A percentile compares a stretch with the other conserved stretches of the same genome.
phyloP scores from a whole-genome alignment of 2,797 vertebrate species.

The Rhinella marina region DNA sequence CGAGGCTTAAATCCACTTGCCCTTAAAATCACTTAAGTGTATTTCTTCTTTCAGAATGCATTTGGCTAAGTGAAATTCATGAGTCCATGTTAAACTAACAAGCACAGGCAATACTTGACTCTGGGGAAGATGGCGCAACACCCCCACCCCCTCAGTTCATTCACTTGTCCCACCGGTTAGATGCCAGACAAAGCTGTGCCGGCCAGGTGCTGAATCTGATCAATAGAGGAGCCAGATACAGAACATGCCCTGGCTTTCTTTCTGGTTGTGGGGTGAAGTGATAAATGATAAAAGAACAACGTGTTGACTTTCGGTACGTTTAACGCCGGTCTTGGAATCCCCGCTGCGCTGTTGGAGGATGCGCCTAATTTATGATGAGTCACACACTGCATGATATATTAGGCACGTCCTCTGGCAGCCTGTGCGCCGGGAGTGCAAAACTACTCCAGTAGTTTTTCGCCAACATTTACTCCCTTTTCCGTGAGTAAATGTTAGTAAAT shows the following conservation, averaged over 20 bases:
- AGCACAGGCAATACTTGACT: background rate
- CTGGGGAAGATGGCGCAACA: background rate
- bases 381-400: too few relatives aligned
- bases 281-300: background rate
- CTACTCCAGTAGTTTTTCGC: too few relatives aligned
- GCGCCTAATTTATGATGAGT: too few relatives aligned
- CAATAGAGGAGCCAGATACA: conserved; percentile 22
- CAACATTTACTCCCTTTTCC: too few relatives aligned
- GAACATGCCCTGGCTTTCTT: background rate
- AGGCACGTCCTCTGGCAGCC: too few relatives aligned
- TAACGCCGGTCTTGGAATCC: too few relatives aligned
- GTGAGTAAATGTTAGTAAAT: too few relatives aligned
- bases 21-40: conserved; percentile 14
- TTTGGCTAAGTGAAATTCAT: conserved; percentile 30
- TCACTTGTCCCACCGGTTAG: background rate
- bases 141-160: background rate
- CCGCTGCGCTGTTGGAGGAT: too few relatives aligned
- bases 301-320: background rate
- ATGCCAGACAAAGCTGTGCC: conserved; percentile 10
- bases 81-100: background rate
- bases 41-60: conserved; percentile 16
- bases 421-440: too few relatives aligned
- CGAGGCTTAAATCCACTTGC: background rate
- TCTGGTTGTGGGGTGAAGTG: background rate
- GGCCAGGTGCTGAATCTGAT: conserved; percentile 23